Base-by-base conservation (phyloP, 2,797 vertebrate genomes). In the Pseudopleuronectes americanus region DNA sequence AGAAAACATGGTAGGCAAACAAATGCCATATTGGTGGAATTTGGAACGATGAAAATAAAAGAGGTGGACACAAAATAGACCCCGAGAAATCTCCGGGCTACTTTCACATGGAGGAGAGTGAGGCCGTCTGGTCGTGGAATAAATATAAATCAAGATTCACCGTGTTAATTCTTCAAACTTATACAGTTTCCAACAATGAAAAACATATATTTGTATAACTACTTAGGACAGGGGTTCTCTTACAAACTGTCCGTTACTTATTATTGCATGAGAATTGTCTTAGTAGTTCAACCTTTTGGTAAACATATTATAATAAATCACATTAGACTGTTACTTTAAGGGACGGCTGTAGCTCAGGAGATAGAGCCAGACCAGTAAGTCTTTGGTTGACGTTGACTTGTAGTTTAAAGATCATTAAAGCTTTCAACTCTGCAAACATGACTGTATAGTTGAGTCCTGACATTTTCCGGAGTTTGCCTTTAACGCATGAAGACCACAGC, bases 101-200 rank as follows among this genome's bases (percentile, higher is more conserved):
- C 64, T 77, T 84, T 52, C 19, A 64, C 61, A 60, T 49, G 58
- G 71, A 73, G 49, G 38, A 67, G 53, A 61, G 43, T 45, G 65
- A 72, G 41, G 48, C 59, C 49, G 71, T 64, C 67, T 83, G 70
- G 76, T 72, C 76, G 71, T 56, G 64, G 85, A 83, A 87, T 83
- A 72, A 85, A 90, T 80, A 41, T 74, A 81, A 48, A 86, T 87
- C 83, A 80, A 66, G 57, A 87, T 82, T 71, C 59, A 74, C 77
- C 71, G 58, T 71, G 76, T 74, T 57, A 84, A 59, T 57, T 68
- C 60, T 54, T 9, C 7, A 8, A 61, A 51, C 16, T 49, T 38
- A 24, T 26, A 31, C 3, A 61, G 8, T 63, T 38, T 65, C 38
- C 6, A 19, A 19, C 2, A 23, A 17, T 22, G 2, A 64, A 51